Base-by-base conservation (phyloP, 2,888 invertebrate genomes). In the Eupithecia exiguata region DNA sequence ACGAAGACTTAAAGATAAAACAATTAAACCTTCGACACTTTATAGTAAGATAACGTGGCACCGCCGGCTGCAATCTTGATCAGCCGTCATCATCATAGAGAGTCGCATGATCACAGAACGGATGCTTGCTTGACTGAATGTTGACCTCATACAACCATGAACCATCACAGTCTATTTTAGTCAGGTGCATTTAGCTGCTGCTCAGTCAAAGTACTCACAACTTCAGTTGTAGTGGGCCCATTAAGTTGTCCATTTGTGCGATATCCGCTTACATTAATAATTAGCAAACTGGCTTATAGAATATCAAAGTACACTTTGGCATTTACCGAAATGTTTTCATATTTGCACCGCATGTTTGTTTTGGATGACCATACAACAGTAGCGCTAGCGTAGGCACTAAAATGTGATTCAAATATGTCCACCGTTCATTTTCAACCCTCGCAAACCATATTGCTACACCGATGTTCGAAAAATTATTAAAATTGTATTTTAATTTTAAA, bases 191-290 rank as follows among this genome's bases (percentile, higher is more conserved):
- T 71, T 69, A 65, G 30, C 67, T 58, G 35, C 67, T 72, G 76
- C 78, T 63, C 74, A 74, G 77, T 79, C 79, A 81, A 79, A 77
- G 77, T 75, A 80, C 79, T 80, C 74, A 76, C 76, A 78, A 74
- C 77, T 80, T 79, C 75, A 70, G 73, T 71, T 70, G 78, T 80
- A 80, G 75, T 68, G 71, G 76, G 74, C 78, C 83, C 79, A 81
- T 82, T 79, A 80, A 78, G 77, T 80, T 79, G 81, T 78, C 81
- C 58, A 72, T 69, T 72, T 65, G 58, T 61, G 43, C 35, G 38
- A 30, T 62, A 40, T 69, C 14, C 25, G 30, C 40, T 40, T 18
- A 30, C 69, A 53, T 30, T 68, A 68, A 68, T 68, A 40, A 62
- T 61, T 21, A 16, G 49, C 43, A 9, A 53, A 68, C 53, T 35